Base-by-base conservation (phyloP, 2,113 vertebrate species). In the Cyrtonyx montezumae region DNA sequence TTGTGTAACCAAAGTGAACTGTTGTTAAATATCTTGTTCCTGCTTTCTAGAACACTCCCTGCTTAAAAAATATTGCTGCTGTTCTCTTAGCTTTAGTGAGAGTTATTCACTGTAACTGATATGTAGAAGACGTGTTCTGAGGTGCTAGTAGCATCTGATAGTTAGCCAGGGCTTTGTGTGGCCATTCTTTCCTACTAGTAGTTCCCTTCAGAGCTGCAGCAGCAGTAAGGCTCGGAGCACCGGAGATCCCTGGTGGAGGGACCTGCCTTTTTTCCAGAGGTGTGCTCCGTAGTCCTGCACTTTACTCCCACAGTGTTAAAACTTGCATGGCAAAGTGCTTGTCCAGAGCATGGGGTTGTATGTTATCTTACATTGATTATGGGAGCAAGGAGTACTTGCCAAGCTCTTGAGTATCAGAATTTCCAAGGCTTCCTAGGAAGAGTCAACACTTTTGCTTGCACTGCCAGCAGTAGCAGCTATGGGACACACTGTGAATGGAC, bases 391-490 rank as follows among this genome's bases (percentile, higher is more conserved):
- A 77, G 42, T 25, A 26, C 43, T 90, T 93, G 83, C 51, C 53
- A 77, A 66, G 32, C 22, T 62, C 56, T 62, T 40, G 10, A 2
- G 2, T 36, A 20, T 59, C 13, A 5, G 42, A 22, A 70, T 81
- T 55, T 32, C 45, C 58, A 25, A 25, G 8, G 46, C 63, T 90
- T 85, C 34, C 17, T 42, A 46, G 19, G 36, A 79, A 67, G 53
- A 87, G 28, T 55, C 42, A 87, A 70, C 75, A 16, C 23, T 83
- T 63, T 15, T 56, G 28, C 62, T 84, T 9, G 55, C 61, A 36
- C 46, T 94, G 75, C 63, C 70, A 77, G 67, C 37, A 93, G 59
- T 74, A 77, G 42, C 89, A 87, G 59, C 51, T 85, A 75, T 15
- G 51, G 16, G 65, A 83, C 18, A 22, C 18, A 23, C 76, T 79